Conservation (phyloP, 2,113 vertebrate species). For the Malaclemys terrapin region DNA sequence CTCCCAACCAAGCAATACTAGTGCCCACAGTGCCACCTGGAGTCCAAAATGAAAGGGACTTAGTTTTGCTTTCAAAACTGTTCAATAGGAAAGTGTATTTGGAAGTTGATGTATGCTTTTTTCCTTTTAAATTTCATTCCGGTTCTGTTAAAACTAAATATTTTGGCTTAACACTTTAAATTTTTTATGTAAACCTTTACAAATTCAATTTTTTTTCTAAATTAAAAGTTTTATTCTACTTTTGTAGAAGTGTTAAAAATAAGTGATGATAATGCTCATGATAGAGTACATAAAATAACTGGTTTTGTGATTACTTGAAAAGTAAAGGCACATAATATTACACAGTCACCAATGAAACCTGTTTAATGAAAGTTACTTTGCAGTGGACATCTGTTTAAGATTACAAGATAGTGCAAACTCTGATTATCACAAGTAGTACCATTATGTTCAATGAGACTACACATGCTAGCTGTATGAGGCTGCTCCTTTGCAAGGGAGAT, state of each 20-base stretch:
- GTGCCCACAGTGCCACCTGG: conserved; percentile 56
- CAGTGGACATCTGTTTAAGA: neutral
- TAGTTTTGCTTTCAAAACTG: neutral
- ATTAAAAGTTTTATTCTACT: neutral
- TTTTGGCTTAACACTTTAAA: neutral
- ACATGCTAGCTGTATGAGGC: neutral
- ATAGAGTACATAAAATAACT: neutral
- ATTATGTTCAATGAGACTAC: neutral
- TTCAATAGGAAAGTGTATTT: neutral
- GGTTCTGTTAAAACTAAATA: neutral
- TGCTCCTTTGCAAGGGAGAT: neutral
- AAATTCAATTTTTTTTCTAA: neutral
- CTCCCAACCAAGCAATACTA: neutral
- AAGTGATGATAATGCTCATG: neutral
- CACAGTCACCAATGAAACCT: neutral
- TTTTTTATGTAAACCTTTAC: neutral
- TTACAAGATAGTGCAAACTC: neutral
- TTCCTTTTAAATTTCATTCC: neutral
- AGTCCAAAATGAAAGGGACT: neutral
- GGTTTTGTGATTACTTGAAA: neutral
- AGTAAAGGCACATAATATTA: neutral
- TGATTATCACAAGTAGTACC: neutral
- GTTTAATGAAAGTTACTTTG: conserved; percentile 29
- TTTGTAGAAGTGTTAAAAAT: neutral
- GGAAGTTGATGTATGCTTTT: neutral